A percentile compares a stretch with the other conserved stretches of the same genome.
These are phyloP conservation scores for Charadrius vociferus DNA, from an alignment of 2,113 vertebrate species.

Conservation along the genomic window DNA sequence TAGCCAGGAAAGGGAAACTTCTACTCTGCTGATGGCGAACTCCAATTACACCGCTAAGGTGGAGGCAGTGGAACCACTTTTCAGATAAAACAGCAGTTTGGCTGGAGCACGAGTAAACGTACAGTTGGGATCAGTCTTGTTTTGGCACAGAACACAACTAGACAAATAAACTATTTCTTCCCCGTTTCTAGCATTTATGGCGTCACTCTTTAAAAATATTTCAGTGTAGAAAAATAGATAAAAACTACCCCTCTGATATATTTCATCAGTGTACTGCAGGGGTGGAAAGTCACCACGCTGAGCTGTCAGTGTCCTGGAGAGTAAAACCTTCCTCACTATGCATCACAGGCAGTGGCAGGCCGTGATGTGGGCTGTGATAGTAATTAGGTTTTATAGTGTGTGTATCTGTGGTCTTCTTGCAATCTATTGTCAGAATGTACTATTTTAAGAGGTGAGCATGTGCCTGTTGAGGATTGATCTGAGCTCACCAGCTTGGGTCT, in stretches of 20 bases:
- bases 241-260: background rate
- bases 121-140: background rate
- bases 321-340: background rate
- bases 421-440: slow-evolving; percentile 19
- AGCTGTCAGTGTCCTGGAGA: background rate
- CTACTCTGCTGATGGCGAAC: background rate
- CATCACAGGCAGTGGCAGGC: background rate
- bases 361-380: background rate
- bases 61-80: background rate
- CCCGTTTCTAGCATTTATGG: background rate
- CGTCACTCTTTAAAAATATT: background rate
- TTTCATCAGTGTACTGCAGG: background rate
- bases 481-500: background rate
- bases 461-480: slow-evolving; percentile 21
- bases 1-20: background rate
- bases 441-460: slow-evolving; percentile 50
- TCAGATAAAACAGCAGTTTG: background rate
- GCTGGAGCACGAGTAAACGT: background rate
- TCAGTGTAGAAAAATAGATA: background rate
- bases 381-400: background rate
- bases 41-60: background rate
- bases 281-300: background rate
- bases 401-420: slow-evolving; percentile 22
- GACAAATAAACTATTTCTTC: background rate
- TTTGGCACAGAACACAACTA: background rate